Base-by-base conservation (phyloP, 2,113 vertebrate genomes). In the Rattus rattus region DNA sequence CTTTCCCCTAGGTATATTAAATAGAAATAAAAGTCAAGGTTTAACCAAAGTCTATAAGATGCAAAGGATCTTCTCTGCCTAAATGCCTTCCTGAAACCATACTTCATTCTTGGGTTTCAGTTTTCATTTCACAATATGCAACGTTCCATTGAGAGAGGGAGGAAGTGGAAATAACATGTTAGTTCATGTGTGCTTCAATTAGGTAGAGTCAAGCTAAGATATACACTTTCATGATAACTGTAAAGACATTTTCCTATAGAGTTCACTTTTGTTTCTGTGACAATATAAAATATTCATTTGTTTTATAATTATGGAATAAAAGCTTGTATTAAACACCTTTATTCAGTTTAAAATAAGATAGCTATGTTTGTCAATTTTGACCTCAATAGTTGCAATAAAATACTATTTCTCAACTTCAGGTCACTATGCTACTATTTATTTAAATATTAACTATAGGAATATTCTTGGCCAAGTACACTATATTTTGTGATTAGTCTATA, bases 301-400 rank as follows among this genome's bases (percentile, higher is more conserved):
- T 61, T 93, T 91, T 94, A 26, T 26, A 63, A 20, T 69, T 79
- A 80, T 1, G 2, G 20, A 63, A 70, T 28, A 80, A 33, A 7
- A 84, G 52, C 79, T 59, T 92, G 94, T 70, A 77, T 10, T 39
- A 22, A 70, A 20, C 7, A 76, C 7, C 70, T 26, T 96, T 86
- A 79, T 79, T 93, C 39, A 76, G 11, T 26, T 93, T 75, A 77
- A 83, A 76, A 54, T 87, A 72, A 20, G n/a, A 67, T 63, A 65
- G 65, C 7, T 5, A 65, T 80, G 5, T 88, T 96, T 90, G 36
- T 90, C 49, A 90, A 93, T 72, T 87, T 83, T 95, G 56, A 30
- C 49, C 79, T 85, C 93, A 94, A 72, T 87, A 43, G 11, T 33
- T 93, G 30, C 61, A 92, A 92, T 90, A 90, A 96, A 84, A 33